Evolutionary conservation across 2,888 invertebrate genomes (phyloP), one percentile per base, ranked within the genome.

Genomic region (Platynereis dumerilii): DNA sequence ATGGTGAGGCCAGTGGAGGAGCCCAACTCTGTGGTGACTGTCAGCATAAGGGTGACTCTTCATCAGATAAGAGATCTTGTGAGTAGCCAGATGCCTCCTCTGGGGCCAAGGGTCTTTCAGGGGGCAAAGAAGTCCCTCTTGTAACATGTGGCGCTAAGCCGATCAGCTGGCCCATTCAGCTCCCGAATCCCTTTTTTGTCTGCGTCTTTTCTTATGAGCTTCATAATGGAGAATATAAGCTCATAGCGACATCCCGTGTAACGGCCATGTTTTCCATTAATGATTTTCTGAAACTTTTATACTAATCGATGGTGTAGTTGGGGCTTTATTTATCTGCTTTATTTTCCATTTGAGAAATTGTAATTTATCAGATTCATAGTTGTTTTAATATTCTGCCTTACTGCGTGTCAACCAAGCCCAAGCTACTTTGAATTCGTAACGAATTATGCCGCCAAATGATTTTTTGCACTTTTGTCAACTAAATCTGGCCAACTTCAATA

Each of bases 1-100:
- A 60, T 60, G 60, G 60, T 60, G 2, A 27, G 60, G n/a, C 60
- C 60, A n/a, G 60, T 60, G 3, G 20, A 3, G 20, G 60, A 60
- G 52, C 3, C 29, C 12, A 29, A 26, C 22, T 10, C 12, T 10
- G 27, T 52, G 22, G 60, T 60, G 28, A 60, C 52, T 29, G 60
- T 60, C 52, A 60, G 53, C 60, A 26, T 60, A 12, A 26, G 60
- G 7, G 45, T 60, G 26, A 60, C 60, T 20, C 24, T 60, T n/a
- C 60, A 60, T 7, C 60, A 60, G 22, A 60, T 60, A 2, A 22
- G 60, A 10, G 60, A 60, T 20, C 53, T 60, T 48, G 60, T 52
- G 53, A 60, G 60, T 60, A 17, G 7, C 20, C 52, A 10, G 20
- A 55, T 2, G 17, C 17, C 55, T 7, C 27, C 24, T 55, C 17